Evolutionary conservation across 1,140 invertebrate genomes (phyloP).

Genomic region (Maniola jurtina): DNA sequence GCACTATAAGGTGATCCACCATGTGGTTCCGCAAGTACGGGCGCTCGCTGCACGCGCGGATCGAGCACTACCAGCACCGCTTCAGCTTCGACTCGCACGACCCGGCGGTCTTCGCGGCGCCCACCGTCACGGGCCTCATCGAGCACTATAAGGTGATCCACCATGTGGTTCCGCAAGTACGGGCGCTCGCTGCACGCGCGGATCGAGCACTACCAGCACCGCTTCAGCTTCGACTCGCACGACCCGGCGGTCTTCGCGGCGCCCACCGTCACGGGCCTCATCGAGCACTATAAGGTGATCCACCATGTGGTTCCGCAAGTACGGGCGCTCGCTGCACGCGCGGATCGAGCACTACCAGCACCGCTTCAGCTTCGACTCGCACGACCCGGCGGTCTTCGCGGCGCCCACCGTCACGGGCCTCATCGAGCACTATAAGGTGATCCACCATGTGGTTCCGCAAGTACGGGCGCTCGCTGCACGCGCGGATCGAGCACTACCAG

Average conservation of each 20-base stretch:
- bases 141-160: slow-evolving; percentile 93
- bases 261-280: slow-evolving; percentile 90
- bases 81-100: slow-evolving; percentile 97
- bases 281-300: slow-evolving; percentile 93
- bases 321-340: slow-evolving; percentile 95
- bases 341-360: slow-evolving; percentile 98
- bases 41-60: slow-evolving; percentile 95
- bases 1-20: slow-evolving; percentile 81
- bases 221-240: slow-evolving; percentile 95
- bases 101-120: slow-evolving; percentile 94
- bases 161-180: slow-evolving; percentile 98
- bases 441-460: slow-evolving; percentile 98
- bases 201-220: slow-evolving; percentile 98
- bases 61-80: slow-evolving; percentile 98
- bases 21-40: slow-evolving; percentile 97
- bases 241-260: slow-evolving; percentile 97
- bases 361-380: slow-evolving; percentile 94
- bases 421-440: slow-evolving; percentile 93
- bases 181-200: slow-evolving; percentile 96
- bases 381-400: slow-evolving; percentile 96
- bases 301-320: slow-evolving; percentile 98
- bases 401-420: slow-evolving; percentile 91
- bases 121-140: slow-evolving; percentile 92
- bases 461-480: slow-evolving; percentile 96
- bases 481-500: slow-evolving; percentile 98